phyloP scores from a whole-genome alignment of 2,113 vertebrate species.

The Uropsilus gracilis region DNA sequence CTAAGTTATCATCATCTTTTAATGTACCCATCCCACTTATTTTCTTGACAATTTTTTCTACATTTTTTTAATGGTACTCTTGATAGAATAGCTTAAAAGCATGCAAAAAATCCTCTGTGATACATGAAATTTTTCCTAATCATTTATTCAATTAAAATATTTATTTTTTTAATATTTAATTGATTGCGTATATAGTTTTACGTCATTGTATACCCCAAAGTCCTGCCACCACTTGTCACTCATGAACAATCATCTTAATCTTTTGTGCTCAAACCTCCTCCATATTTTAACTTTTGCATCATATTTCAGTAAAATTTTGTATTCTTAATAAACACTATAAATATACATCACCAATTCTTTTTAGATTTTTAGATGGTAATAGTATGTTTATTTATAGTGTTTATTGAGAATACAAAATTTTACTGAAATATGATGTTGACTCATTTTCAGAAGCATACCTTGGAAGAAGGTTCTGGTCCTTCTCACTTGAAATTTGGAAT shows the following conservation, averaged over 20 bases:
- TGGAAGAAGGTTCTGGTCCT: not conserved
- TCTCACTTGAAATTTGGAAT: not conserved
- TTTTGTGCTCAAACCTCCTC: too few species aligned
- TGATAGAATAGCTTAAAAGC: too few species aligned
- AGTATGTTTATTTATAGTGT: not conserved
- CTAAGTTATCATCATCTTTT: not conserved
- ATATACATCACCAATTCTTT: not conserved
- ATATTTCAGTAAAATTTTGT: not conserved
- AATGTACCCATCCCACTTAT: not conserved
- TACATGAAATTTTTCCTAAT: too few species aligned
- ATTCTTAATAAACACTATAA: not conserved
- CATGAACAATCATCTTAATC: too few species aligned
- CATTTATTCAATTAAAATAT: too few species aligned
- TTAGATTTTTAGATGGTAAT: not conserved
- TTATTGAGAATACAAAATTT: not conserved
- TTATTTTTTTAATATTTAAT: too few species aligned
- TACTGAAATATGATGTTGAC: not conserved
- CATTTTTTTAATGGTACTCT: too few species aligned
- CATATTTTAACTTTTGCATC: not conserved
- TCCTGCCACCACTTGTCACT: too few species aligned
- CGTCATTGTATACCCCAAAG: too few species aligned
- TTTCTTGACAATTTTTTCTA: too few species aligned
- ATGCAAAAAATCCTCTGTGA: too few species aligned
- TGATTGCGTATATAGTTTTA: too few species aligned
- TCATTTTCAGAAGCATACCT: not conserved